Evolutionary conservation across 2,113 vertebrate species (phyloP), one percentile per base, ranked within the genome.

Genomic region (Carassius carassius): DNA sequence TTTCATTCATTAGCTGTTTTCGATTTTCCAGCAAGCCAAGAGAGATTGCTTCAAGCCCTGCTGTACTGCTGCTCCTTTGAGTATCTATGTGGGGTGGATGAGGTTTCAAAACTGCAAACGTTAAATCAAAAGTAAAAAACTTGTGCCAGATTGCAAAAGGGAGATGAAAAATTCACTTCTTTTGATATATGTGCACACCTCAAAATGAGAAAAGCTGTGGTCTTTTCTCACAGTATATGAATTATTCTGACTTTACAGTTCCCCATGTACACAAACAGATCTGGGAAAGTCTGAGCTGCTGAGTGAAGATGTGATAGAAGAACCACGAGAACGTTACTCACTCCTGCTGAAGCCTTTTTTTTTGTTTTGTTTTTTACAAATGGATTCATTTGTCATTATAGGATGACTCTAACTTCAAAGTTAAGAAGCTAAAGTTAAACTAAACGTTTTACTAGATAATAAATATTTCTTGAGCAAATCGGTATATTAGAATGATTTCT

Each of bases 1-100:
- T 54, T 70, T 84, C 74, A 44, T 78, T 84, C 49, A 62, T 80
- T 79, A 3, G 37, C 65, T 80, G 37, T 73, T 80, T 72, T 72
- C 2, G 19, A 37, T 69, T 41, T 76, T 78, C 32, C n/a, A 19
- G n/a, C 47, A 44, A 81, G 47, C 62, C 47, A 37, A 78, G 21
- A 78, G 44, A 78, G 37, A 80, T 65, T 65, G 58, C 78, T 81
- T 69, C 79, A 81, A 81, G 62, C 62, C 25, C 25, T 8, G 12
- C 41, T 29, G 14, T 16, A 67, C 6, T 14, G 2, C 41, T 47
- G 44, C 10, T 81, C 79, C 44, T 54, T 47, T 32, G 44, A 69
- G 79, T 29, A 67, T 81, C 16, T 10, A 10, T 47, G 60, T 80
- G 78, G 21, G 76, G 56, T 44, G 35, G 37, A 80, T 41, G 58